These are phyloP conservation scores for Furcifer pardalis DNA, from an alignment of 2,797 vertebrate genomes.

Conservation along the genomic window DNA sequence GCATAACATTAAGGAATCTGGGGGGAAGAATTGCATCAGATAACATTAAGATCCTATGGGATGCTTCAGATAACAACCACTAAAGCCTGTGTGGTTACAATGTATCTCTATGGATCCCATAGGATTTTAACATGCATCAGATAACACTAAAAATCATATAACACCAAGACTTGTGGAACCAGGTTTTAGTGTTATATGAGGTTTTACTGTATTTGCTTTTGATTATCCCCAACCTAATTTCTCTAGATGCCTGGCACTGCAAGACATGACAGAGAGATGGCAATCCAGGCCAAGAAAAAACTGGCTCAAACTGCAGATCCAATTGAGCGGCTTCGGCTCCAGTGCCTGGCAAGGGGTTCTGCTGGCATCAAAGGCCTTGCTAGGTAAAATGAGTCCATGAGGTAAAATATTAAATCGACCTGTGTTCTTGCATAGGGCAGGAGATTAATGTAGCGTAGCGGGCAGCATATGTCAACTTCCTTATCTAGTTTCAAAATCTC, in stretches of 20 bases:
- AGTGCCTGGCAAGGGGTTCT: constrained; percentile 88
- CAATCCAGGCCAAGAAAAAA: constrained; percentile 78
- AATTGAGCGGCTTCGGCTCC: constrained; percentile 85
- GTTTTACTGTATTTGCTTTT: background rate
- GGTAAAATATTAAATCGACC: constrained; percentile 1
- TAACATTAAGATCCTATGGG: too few relatives aligned
- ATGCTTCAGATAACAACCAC: too few relatives aligned
- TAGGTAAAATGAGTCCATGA: constrained; percentile 75
- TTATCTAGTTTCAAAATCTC: background rate
- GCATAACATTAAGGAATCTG: too few relatives aligned
- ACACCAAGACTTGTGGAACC: too few relatives aligned
- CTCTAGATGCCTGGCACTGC: constrained; percentile 89
- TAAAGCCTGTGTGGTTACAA: too few relatives aligned
- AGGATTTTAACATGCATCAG: too few relatives aligned
- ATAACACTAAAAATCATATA: too few relatives aligned
- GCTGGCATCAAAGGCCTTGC: constrained; percentile 94
- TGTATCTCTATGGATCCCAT: too few relatives aligned
- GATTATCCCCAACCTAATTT: background rate
- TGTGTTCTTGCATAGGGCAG: background rate
- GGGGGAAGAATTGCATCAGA: too few relatives aligned
- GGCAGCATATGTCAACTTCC: background rate
- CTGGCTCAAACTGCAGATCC: constrained; percentile 80
- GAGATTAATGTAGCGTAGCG: background rate
- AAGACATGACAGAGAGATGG: constrained; percentile 89
- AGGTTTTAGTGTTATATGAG: too few relatives aligned